A percentile compares a stretch with the other conserved stretches of the same genome.
Evolutionary conservation across 2,888 invertebrate genomes (phyloP).

Genomic region (Punctoribates punctum): DNA sequence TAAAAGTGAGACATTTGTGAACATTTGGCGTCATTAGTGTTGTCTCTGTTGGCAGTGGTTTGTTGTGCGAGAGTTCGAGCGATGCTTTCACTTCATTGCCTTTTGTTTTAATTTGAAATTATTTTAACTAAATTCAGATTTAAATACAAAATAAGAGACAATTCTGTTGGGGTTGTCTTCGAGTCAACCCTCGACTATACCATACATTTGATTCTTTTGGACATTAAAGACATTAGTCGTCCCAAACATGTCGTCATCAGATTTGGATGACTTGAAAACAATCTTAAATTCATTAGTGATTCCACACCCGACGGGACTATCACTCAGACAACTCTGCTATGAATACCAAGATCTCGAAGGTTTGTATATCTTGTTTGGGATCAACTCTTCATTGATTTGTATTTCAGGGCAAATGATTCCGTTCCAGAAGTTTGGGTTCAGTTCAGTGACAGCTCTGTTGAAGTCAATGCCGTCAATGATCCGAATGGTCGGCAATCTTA

Average conservation of each 20-base stretch:
- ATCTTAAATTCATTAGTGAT: conserved; percentile 1
- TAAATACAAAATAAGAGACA: no score
- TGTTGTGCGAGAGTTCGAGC: no score
- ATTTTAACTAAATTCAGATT: no score
- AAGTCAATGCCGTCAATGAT: conserved; percentile 7
- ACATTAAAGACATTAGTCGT: no score
- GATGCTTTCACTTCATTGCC: no score
- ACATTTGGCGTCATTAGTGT: no score
- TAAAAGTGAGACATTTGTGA: no score
- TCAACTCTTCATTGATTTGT: not conserved
- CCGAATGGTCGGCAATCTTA: conserved; percentile 10
- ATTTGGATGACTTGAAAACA: not conserved
- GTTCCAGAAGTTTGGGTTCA: not conserved
- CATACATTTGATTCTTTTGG: no score
- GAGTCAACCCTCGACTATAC: no score
- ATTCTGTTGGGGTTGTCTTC: no score
- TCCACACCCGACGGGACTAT: not conserved
- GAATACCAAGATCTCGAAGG: conserved; percentile 9
- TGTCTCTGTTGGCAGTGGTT: no score
- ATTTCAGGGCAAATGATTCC: not conserved
- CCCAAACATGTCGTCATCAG: not conserved
- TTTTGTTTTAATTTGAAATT: no score
- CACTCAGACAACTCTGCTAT: not conserved
- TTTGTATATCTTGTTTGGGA: not conserved
- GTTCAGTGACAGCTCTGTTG: not conserved